phyloP scores from a whole-genome alignment of 30 jellyfish, hydroid and myxozoan species.

The Morbakka virulenta region DNA sequence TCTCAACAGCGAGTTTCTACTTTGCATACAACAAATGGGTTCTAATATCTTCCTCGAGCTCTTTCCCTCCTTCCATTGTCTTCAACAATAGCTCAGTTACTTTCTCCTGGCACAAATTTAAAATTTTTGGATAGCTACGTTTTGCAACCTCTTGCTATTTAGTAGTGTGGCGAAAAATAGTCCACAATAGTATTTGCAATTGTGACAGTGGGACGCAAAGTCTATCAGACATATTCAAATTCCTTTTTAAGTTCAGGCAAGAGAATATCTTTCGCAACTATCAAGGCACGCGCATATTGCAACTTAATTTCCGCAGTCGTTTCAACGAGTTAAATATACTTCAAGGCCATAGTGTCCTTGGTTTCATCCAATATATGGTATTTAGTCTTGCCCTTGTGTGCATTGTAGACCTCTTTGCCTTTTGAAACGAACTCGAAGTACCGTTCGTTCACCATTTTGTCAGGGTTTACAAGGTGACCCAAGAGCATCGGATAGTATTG shows the following conservation, averaged over 20 bases:
- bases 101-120: no score
- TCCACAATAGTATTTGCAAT: conserved; percentile 66
- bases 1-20: no score
- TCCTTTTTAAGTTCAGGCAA: conserved; percentile 80
- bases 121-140: no score
- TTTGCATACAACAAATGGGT: no score
- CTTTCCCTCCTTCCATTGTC: no score
- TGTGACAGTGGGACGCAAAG: conserved; percentile 63
- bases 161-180: conserved; percentile 80
- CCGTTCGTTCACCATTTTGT: conserved; percentile 5
- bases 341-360: not conserved
- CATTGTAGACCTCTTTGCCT: conserved; percentile 45
- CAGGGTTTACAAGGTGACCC: conserved; percentile 15
- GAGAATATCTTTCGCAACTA: conserved; percentile 31
- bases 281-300: conserved; percentile 24
- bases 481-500: not conserved
- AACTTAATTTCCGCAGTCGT: conserved; percentile 31
- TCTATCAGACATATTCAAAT: conserved; percentile 72
- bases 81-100: no score
- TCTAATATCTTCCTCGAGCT: not conserved
- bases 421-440: conserved; percentile 42
- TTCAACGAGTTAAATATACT: conserved; percentile 2
- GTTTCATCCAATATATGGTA: conserved; percentile 36
- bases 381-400: conserved; percentile 60
- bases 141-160: conserved; percentile 12